phyloP scores from a whole-genome alignment of 2,888 invertebrate species.

The Parochlus steinenii region DNA sequence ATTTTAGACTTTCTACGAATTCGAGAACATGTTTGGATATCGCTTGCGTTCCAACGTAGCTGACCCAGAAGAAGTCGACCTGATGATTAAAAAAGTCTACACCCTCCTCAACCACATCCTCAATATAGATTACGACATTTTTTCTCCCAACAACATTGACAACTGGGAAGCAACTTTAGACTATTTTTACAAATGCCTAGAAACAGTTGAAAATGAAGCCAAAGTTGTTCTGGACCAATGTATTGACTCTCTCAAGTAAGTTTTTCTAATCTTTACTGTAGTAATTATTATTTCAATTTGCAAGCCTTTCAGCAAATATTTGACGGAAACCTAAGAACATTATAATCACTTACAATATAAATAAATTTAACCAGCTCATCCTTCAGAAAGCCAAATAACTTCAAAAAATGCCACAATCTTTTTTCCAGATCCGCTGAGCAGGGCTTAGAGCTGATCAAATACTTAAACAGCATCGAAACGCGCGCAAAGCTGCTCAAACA shows the following conservation, averaged over 20 bases:
- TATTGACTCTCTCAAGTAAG: constrained; percentile 54
- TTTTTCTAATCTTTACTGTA: constrained; percentile 6
- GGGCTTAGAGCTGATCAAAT: constrained; percentile 60
- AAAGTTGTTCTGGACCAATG: constrained; percentile 73
- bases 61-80: constrained; percentile 74
- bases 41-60: constrained; percentile 75
- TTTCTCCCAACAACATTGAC: constrained; percentile 56
- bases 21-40: constrained; percentile 75
- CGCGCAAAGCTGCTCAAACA: constrained; percentile 54
- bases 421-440: constrained; percentile 53
- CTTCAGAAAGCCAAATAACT: no score
- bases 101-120: constrained; percentile 57
- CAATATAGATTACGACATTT: constrained; percentile 70
- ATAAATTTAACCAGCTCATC: no score
- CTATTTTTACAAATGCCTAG: constrained; percentile 58
- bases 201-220: constrained; percentile 60
- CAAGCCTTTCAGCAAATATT: no score
- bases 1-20: constrained; percentile 59
- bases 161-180: constrained; percentile 75
- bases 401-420: no score
- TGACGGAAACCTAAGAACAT: no score
- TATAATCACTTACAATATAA: no score
- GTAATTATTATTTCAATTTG: not conserved
- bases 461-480: constrained; percentile 64
- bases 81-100: constrained; percentile 63